Evolutionary conservation across 2,888 invertebrate species (phyloP).

Genomic region (Drosophila tripunctata): DNA sequence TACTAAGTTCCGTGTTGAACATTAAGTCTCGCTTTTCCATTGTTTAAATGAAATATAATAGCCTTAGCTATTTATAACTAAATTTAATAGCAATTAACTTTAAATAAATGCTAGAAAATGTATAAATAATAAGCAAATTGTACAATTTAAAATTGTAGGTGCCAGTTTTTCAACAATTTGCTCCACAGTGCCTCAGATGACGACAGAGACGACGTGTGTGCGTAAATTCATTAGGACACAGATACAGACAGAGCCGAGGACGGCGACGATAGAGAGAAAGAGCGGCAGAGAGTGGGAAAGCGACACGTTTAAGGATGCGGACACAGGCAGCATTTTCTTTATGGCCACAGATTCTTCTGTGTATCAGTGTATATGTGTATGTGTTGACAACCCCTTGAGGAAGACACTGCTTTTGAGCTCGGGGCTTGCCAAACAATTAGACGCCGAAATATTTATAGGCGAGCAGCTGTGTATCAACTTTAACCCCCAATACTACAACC

Average conservation of each 20-base stretch:
- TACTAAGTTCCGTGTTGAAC: not conserved
- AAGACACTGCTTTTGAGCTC: constrained; percentile 18
- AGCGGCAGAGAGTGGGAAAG: not conserved
- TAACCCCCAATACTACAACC: too few species aligned
- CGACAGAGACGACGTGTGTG: constrained; percentile 63
- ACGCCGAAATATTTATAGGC: constrained; percentile 74
- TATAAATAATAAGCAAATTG: not conserved
- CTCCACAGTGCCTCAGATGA: constrained; percentile 38
- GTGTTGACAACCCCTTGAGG: constrained; percentile 48
- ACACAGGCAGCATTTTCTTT: constrained; percentile 42
- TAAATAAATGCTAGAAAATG: not conserved
- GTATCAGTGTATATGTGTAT: not conserved
- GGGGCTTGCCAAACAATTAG: constrained; percentile 72
- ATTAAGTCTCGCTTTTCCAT: not conserved
- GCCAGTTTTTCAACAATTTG: not conserved
- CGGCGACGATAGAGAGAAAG: not conserved
- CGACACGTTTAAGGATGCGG: constrained; percentile 55
- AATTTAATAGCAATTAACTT: not conserved
- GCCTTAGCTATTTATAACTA: not conserved
- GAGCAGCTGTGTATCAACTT: constrained; percentile 39
- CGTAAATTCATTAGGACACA: constrained; percentile 72
- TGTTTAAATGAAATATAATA: not conserved
- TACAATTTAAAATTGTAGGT: not conserved
- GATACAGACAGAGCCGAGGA: constrained; percentile 22
- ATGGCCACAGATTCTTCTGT: constrained; percentile 40